These are phyloP conservation scores for Hesperophylax magnus DNA, from an alignment of 1,140 invertebrate genomes.

Conservation along the genomic window DNA sequence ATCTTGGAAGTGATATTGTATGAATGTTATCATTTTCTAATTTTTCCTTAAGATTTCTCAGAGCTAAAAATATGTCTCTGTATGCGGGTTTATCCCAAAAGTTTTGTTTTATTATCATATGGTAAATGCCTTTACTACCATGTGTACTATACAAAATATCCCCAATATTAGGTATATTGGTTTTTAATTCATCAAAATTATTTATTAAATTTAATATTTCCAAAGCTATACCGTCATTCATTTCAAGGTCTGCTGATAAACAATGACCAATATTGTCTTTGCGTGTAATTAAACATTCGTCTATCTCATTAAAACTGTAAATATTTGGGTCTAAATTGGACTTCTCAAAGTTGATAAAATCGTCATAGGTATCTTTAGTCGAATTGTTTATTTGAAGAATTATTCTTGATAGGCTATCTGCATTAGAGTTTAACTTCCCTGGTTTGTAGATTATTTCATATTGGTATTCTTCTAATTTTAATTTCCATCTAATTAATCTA, in stretches of 20 bases:
- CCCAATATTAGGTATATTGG: background rate
- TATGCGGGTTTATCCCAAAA: slow-evolving; percentile 40
- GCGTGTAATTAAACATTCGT: background rate
- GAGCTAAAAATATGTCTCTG: slow-evolving; percentile 46
- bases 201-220: background rate
- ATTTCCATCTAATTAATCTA: slow-evolving; percentile 68
- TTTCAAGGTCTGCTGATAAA: slow-evolving; percentile 21
- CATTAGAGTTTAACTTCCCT: slow-evolving; percentile 62
- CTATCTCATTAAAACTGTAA: slow-evolving; percentile 28
- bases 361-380: slow-evolving; percentile 1
- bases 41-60: slow-evolving; percentile 42
- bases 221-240: background rate
- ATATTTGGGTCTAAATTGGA: slow-evolving; percentile 32
- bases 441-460: slow-evolving; percentile 66
- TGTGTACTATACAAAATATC: background rate
- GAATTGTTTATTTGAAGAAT: slow-evolving; percentile 46
- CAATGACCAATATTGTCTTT: slow-evolving; percentile 36
- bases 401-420: slow-evolving; percentile 59
- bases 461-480: slow-evolving; percentile 66
- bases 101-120: background rate
- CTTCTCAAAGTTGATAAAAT: slow-evolving; percentile 20
- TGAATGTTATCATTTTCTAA: slow-evolving; percentile 43
- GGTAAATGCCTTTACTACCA: background rate
- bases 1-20: slow-evolving; percentile 35
- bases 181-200: background rate